phyloP scores from a whole-genome alignment of 2,888 invertebrate genomes.

The Antheraea assamensis region DNA sequence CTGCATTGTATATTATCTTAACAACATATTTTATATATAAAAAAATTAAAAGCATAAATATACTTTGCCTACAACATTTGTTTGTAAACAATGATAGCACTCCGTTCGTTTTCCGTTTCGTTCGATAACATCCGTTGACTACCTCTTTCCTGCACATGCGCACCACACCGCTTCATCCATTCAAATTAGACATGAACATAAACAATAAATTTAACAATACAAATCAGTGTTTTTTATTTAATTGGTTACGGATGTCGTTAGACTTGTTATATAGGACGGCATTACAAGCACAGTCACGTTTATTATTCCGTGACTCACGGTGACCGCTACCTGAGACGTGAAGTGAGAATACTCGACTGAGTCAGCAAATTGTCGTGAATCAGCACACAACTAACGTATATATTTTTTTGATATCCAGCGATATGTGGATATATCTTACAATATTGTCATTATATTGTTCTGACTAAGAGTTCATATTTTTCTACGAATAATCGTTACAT shows the following conservation, averaged over 20 bases:
- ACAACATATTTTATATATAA: too few species aligned
- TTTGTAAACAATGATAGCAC: too few species aligned
- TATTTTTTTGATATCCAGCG: background rate
- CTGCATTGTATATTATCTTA: too few species aligned
- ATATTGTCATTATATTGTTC: background rate
- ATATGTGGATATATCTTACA: background rate
- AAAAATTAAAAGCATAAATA: too few species aligned
- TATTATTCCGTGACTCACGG: conserved; percentile 31
- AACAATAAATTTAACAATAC: background rate
- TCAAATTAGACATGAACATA: too few species aligned
- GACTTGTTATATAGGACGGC: background rate
- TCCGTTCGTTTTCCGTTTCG: too few species aligned
- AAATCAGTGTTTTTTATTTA: background rate
- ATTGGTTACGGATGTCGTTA: background rate
- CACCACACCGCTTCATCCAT: too few species aligned
- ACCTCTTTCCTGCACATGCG: too few species aligned
- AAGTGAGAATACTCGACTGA: conserved; percentile 41
- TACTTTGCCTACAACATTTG: too few species aligned
- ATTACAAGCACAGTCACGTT: conserved; percentile 22
- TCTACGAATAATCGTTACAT: too few species aligned
- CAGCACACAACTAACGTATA: conserved; percentile 24
- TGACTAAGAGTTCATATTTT: background rate
- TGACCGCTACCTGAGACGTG: conserved; percentile 39
- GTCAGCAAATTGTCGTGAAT: conserved; percentile 35
- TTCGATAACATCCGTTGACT: too few species aligned